Evolutionary conservation across 1,140 invertebrate genomes (phyloP).

Genomic region (Chelonus insularis): DNA sequence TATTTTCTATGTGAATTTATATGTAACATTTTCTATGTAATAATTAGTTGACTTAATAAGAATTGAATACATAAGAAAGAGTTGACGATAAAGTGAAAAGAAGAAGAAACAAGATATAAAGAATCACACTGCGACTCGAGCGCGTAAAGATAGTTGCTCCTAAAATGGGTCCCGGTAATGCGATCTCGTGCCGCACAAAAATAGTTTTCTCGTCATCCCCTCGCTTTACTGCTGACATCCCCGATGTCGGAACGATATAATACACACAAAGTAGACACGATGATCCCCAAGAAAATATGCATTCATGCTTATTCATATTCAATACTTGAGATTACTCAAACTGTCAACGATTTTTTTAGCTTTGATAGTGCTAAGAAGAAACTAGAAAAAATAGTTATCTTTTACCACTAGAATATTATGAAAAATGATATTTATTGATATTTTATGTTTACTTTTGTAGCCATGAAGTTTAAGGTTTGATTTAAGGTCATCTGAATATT

Average conservation of each 20-base stretch:
- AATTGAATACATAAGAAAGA: neutral
- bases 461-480: too few species aligned
- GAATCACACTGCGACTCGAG: neutral
- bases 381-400: too few species aligned
- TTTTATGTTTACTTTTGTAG: too few species aligned
- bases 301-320: slow-evolving; percentile 36
- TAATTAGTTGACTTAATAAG: too few species aligned
- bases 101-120: slow-evolving; percentile 9
- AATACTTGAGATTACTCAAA: slow-evolving; percentile 1
- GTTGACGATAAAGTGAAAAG: neutral
- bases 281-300: slow-evolving; percentile 41
- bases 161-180: slow-evolving; percentile 67
- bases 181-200: slow-evolving; percentile 62
- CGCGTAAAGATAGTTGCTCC: slow-evolving; percentile 63
- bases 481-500: too few species aligned
- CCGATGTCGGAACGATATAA: neutral
- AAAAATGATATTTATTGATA: too few species aligned
- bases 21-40: too few species aligned
- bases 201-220: slow-evolving; percentile 48
- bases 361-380: too few species aligned
- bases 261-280: slow-evolving; percentile 21
- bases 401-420: too few species aligned
- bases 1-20: too few species aligned
- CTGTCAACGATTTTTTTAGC: slow-evolving; percentile 2
- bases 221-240: slow-evolving; percentile 25